Percentiles rank a stretch among this genome's conserved stretches.
phyloP scores from a whole-genome alignment of 1,140 invertebrate species.

The Scaptomyza pallida region DNA sequence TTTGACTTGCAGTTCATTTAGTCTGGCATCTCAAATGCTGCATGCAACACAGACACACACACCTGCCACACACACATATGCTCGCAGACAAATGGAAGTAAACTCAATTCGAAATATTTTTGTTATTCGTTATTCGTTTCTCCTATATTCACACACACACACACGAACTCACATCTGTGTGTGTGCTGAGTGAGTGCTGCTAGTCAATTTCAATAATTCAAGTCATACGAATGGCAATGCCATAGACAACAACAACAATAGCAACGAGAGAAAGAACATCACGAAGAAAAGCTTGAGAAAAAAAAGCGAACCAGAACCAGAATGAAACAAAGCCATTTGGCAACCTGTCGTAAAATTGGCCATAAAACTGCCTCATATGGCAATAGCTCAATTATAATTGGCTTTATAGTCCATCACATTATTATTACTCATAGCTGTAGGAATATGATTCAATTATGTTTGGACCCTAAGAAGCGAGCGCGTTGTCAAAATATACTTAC shows the following conservation, averaged over 20 bases:
- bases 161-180: not conserved
- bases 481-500: not conserved
- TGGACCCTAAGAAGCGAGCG: not conserved
- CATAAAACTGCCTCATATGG: constrained; percentile 43
- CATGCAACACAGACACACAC: constrained; percentile 55
- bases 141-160: constrained; percentile 22
- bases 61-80: constrained; percentile 5
- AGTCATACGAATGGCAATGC: constrained; percentile 16
- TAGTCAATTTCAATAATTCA: constrained; percentile 56
- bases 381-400: constrained; percentile 34
- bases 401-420: constrained; percentile 24
- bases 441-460: constrained; percentile 1
- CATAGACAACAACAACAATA: constrained; percentile 11
- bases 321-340: constrained; percentile 51
- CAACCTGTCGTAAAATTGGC: constrained; percentile 54
- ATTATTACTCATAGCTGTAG: not conserved
- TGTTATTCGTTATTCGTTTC: constrained; percentile 28
- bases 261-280: not conserved
- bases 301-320: not conserved
- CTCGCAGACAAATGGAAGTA: constrained; percentile 19
- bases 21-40: constrained; percentile 56
- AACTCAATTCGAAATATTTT: constrained; percentile 43
- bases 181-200: constrained; percentile 47
- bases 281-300: too few species aligned
- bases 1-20: constrained; percentile 79